phyloP scores from a whole-genome alignment of 2,888 invertebrate genomes.

The Rotaria macrura region DNA sequence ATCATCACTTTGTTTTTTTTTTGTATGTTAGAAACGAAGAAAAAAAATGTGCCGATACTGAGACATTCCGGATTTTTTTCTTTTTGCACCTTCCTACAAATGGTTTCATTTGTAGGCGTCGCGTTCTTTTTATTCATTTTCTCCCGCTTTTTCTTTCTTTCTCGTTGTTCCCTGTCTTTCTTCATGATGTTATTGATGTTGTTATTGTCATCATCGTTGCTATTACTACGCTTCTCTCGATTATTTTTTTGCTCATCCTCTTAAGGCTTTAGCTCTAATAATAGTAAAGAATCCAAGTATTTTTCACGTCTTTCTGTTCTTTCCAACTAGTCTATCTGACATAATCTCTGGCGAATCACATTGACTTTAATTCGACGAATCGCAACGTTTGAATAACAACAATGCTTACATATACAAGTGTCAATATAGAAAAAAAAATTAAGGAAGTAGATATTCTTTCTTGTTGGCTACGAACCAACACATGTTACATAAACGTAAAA shows the following conservation, averaged over 20 bases:
- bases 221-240: neutral
- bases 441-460: too few relatives aligned
- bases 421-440: too few relatives aligned
- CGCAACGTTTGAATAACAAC: too few relatives aligned
- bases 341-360: too few relatives aligned
- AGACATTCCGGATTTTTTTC: neutral
- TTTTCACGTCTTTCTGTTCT: too few relatives aligned
- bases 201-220: constrained; percentile 2
- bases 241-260: neutral
- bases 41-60: neutral
- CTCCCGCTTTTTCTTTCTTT: neutral
- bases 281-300: neutral
- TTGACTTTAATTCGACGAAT: too few relatives aligned
- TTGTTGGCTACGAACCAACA: neutral
- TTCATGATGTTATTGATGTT: neutral
- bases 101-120: neutral
- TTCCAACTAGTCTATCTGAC: too few relatives aligned
- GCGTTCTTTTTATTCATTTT: neutral
- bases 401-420: too few relatives aligned
- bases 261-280: neutral
- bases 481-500: neutral
- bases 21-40: neutral
- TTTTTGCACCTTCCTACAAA: neutral
- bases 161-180: neutral
- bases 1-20: neutral